Conservation (phyloP, 1,140 invertebrate species). For the Aphaenogaster ashmeadi region DNA sequence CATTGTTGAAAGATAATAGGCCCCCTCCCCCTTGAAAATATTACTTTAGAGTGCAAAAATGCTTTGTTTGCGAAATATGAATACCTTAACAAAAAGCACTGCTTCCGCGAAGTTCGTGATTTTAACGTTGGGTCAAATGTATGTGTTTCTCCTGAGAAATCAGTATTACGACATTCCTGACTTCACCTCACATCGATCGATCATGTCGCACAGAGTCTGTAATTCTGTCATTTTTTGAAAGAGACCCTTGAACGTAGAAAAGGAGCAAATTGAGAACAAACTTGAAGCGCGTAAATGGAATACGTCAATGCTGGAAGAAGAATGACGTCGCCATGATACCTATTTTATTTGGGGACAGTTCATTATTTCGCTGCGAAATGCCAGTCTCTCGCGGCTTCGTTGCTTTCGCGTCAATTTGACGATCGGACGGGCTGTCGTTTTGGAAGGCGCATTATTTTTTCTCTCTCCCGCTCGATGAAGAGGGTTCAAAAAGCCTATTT, state of each 20-base stretch:
- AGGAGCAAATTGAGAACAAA: slow-evolving; percentile 40
- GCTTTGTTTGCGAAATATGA: not conserved
- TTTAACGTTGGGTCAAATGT: not conserved
- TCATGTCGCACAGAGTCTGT: slow-evolving; percentile 41
- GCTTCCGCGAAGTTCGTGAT: not conserved
- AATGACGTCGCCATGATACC: slow-evolving; percentile 70
- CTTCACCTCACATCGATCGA: slow-evolving; percentile 36
- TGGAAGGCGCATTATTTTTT: not conserved
- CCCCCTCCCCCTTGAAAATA: not conserved
- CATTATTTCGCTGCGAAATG: slow-evolving; percentile 50
- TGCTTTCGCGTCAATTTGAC: slow-evolving; percentile 29
- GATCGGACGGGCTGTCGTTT: not conserved
- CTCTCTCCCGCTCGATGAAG: not conserved
- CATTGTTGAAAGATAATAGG: not conserved
- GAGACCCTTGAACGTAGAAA: slow-evolving; percentile 15
- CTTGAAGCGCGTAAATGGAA: slow-evolving; percentile 69
- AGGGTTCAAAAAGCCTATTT: not conserved
- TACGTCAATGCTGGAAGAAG: slow-evolving; percentile 69
- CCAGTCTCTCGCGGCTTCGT: not conserved
- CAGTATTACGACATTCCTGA: not conserved
- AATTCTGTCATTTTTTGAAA: slow-evolving; percentile 52
- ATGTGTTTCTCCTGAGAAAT: slow-evolving; percentile 13
- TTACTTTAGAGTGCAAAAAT: not conserved
- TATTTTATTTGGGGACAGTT: slow-evolving; percentile 69
- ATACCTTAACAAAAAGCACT: not conserved